phyloP scores from a whole-genome alignment of 2,797 vertebrate species.

The Chaetodon trifasciatus region DNA sequence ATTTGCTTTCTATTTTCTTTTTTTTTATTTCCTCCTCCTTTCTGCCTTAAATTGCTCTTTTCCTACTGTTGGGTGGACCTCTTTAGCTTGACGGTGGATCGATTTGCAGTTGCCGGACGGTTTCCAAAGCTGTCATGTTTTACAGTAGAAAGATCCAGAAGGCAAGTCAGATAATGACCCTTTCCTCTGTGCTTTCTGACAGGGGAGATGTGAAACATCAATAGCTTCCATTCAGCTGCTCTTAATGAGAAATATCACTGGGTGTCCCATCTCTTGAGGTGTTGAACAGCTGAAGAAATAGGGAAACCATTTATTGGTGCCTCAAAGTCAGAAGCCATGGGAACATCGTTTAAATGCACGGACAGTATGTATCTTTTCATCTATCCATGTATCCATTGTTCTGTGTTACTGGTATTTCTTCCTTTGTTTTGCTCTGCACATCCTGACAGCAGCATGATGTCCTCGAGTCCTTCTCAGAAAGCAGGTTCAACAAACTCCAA shows the following conservation, averaged over 20 bases:
- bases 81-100: slow-evolving; percentile 35
- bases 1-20: background rate
- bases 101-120: slow-evolving; percentile 43
- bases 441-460: background rate
- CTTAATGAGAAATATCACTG: slow-evolving; percentile 63
- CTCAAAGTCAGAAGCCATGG: slow-evolving; percentile 18
- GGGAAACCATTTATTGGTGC: slow-evolving; percentile 8
- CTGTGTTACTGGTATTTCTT: background rate
- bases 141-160: slow-evolving; percentile 59
- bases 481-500: no score
- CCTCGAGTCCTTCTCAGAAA: background rate
- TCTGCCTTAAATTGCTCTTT: slow-evolving; percentile 31
- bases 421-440: background rate
- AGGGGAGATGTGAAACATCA: slow-evolving; percentile 51
- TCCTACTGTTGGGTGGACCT: slow-evolving; percentile 12
- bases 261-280: slow-evolving; percentile 23
- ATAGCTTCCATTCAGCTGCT: slow-evolving; percentile 55
- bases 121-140: slow-evolving; percentile 69
- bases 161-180: slow-evolving; percentile 61
- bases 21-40: slow-evolving; percentile 15
- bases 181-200: slow-evolving; percentile 53
- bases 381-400: background rate
- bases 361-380: background rate
- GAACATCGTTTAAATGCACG: slow-evolving; percentile 5
- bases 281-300: background rate